Evolutionary conservation across 1,140 invertebrate species (phyloP).

Genomic region (Copidosoma floridanum): DNA sequence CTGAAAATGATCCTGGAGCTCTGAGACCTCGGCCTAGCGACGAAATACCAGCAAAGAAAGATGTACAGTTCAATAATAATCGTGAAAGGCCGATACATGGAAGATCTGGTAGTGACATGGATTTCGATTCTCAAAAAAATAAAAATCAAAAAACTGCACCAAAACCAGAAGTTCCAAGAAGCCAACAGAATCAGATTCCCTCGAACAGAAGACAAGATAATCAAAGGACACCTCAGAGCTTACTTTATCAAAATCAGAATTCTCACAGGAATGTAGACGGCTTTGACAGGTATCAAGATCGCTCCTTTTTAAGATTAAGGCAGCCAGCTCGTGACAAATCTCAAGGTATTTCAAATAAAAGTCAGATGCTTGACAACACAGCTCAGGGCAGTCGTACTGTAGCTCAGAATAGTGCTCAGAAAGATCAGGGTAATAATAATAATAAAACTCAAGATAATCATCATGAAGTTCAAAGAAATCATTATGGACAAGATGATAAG

Average conservation of each 20-base stretch:
- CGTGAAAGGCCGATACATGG: background rate
- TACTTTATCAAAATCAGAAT: too few species aligned
- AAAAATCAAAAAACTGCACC: background rate
- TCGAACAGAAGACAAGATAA: too few species aligned
- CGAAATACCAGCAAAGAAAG: background rate
- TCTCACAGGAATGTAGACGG: background rate
- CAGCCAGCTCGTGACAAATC: background rate
- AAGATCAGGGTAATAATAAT: background rate
- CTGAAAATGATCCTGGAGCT: slow-evolving; percentile 23
- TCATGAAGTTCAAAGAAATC: background rate
- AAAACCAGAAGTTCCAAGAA: too few species aligned
- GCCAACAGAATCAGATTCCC: too few species aligned
- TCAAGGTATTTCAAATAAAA: background rate
- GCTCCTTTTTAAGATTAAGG: too few species aligned
- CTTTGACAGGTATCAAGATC: too few species aligned
- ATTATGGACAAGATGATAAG: background rate
- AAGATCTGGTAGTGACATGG: background rate
- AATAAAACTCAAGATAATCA: background rate
- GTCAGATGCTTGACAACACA: too few species aligned
- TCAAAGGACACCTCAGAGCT: too few species aligned
- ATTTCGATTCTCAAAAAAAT: background rate
- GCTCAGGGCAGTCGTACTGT: background rate
- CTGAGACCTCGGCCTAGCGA: background rate
- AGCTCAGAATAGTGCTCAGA: background rate
- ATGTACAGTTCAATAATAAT: background rate